Conservation (phyloP, 2,113 vertebrate species). For the Leucopsar rothschildi region DNA sequence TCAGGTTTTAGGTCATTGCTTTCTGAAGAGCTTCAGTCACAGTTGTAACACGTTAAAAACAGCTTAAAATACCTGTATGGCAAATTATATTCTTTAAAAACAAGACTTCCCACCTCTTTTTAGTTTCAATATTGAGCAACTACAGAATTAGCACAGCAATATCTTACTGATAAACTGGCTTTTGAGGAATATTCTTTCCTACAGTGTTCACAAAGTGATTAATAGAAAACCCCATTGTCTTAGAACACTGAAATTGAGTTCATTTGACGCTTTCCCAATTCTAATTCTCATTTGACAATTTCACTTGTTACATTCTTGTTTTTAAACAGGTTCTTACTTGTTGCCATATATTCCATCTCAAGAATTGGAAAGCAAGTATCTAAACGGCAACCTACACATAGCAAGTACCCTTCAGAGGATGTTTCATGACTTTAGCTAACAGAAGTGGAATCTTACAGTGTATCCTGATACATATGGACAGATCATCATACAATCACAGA, state of each 20-base stretch:
- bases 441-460: neutral
- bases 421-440: neutral
- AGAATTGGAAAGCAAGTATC: neutral
- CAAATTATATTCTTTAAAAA: neutral
- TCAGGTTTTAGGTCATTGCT: neutral
- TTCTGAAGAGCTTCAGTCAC: neutral
- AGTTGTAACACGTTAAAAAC: neutral
- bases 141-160: neutral
- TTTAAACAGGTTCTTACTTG: neutral
- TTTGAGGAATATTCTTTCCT: neutral
- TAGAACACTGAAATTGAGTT: neutral
- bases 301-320: neutral
- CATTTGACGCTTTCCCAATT: neutral
- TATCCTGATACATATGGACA: neutral
- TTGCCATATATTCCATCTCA: no score
- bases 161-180: neutral
- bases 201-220: neutral
- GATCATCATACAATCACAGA: fast-evolving
- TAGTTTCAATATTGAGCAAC: neutral
- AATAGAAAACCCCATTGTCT: neutral
- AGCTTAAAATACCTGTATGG: neutral
- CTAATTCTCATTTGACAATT: neutral
- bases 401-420: neutral
- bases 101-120: neutral
- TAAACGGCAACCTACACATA: neutral